These are phyloP conservation scores for Antechinus stuartii DNA, from an alignment of 2,113 vertebrate genomes.

Conservation along the genomic window DNA sequence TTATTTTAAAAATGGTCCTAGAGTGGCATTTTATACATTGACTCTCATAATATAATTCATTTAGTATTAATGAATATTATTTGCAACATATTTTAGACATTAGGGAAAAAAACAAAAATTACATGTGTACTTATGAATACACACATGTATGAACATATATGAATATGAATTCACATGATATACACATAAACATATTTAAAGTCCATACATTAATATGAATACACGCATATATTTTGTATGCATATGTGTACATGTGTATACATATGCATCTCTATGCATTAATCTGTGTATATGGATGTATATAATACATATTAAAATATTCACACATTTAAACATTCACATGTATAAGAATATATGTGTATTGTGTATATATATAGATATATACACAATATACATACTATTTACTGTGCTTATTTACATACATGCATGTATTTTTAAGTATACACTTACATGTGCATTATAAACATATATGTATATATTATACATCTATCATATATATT, in stretches of 20 bases:
- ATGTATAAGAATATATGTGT: neutral
- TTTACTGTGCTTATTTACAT: no score
- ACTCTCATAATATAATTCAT: neutral
- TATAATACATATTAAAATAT: neutral
- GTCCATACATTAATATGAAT: neutral
- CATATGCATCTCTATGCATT: no score
- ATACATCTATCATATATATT: no score
- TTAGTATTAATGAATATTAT: neutral
- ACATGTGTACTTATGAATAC: no score
- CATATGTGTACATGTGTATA: no score
- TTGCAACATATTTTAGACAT: neutral
- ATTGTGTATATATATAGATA: neutral
- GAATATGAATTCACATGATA: neutral
- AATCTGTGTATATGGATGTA: no score
- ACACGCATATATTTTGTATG: no score
- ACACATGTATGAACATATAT: neutral
- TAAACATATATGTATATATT: no score
- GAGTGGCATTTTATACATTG: neutral
- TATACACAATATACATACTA: no score
- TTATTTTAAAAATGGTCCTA: neutral
- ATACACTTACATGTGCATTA: neutral
- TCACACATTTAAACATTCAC: neutral
- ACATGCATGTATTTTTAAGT: no score
- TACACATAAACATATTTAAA: neutral
- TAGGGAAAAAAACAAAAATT: neutral